Evolutionary conservation across 2,888 invertebrate genomes (phyloP).

Genomic region (Arrhopalites spinosus): DNA sequence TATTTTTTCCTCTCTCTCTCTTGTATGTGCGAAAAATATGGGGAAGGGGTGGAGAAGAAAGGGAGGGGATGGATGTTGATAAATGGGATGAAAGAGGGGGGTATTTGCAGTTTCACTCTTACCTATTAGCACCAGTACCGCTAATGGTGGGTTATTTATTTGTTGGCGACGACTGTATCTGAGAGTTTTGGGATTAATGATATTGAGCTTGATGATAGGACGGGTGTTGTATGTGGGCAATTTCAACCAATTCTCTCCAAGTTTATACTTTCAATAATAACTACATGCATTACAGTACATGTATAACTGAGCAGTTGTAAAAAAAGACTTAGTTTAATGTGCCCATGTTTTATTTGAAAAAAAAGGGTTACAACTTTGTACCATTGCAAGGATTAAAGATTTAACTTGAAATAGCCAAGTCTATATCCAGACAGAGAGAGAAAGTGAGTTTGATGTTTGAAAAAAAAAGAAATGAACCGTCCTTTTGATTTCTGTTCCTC

Average conservation of each 20-base stretch:
- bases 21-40: slow-evolving; percentile 3
- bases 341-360: no score
- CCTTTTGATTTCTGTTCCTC: no score
- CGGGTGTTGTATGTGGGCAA: background rate
- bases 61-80: slow-evolving; percentile 22
- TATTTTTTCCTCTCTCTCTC: slow-evolving; percentile 14
- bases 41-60: slow-evolving; percentile 16
- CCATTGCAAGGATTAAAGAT: no score
- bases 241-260: background rate
- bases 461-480: no score
- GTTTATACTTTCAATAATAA: background rate
- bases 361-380: no score
- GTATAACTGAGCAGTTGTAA: no score
- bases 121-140: background rate
- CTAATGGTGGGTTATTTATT: slow-evolving; percentile 25
- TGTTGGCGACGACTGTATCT: slow-evolving; percentile 5
- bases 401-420: no score
- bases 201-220: background rate
- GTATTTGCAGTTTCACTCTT: slow-evolving; percentile 16
- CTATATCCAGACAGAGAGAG: no score
- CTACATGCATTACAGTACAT: background rate
- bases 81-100: slow-evolving; percentile 17
- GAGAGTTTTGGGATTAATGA: slow-evolving; percentile 12
- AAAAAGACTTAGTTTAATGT: no score
- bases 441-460: no score